Conservation (phyloP, 2,113 vertebrate species). For the Cyrtonyx montezumae region DNA sequence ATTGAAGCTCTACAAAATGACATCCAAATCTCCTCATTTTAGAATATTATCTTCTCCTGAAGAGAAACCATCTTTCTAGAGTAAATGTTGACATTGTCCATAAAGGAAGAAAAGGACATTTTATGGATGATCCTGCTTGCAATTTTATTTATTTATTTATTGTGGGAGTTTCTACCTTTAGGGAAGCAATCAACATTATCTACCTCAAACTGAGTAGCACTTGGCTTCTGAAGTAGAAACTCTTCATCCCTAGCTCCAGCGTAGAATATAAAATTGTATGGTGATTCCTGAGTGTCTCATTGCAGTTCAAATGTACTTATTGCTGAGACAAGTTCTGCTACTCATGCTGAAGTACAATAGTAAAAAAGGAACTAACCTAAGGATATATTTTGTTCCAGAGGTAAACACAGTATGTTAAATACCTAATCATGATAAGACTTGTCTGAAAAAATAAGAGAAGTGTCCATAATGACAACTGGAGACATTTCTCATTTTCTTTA, state of each 20-base stretch:
- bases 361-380: neutral
- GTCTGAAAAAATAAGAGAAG: conserved; percentile 11
- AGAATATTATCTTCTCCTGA: neutral
- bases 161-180: neutral
- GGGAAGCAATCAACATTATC: neutral
- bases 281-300: conserved; percentile 33
- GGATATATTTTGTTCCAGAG: neutral
- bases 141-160: neutral
- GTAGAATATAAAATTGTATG: neutral
- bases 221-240: conserved; percentile 24
- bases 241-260: conserved; percentile 4
- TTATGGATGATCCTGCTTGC: neutral
- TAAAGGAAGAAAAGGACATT: neutral
- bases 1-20: conserved; percentile 3
- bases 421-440: neutral
- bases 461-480: neutral
- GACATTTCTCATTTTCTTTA: neutral
- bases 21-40: neutral
- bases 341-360: neutral
- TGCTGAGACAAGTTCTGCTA: conserved; percentile 27
- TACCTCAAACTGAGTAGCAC: neutral
- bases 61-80: neutral
- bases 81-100: neutral
- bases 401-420: neutral
- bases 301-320: conserved; percentile 45